Evolutionary conservation across 2,113 vertebrate genomes (phyloP).

Genomic region (Edolisoma coerulescens): DNA sequence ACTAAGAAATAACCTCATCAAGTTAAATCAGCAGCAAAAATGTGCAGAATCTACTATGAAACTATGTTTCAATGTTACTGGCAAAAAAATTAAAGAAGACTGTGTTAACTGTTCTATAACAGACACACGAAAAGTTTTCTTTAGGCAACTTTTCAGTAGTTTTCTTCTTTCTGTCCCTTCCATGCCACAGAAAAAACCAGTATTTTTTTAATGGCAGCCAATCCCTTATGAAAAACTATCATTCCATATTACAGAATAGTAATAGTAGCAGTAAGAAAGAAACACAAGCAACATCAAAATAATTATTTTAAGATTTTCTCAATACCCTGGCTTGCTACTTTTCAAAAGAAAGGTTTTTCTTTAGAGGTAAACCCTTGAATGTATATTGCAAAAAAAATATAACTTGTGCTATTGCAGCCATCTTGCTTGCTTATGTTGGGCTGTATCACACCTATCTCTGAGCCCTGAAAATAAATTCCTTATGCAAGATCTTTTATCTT

Average conservation of each 20-base stretch:
- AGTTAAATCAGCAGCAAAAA: not conserved
- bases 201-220: not conserved
- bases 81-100: not conserved
- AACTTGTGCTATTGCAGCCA: not conserved
- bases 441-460: not conserved
- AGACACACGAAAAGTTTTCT: not conserved
- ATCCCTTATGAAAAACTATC: not conserved
- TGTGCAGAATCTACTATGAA: not conserved
- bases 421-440: not conserved
- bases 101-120: not conserved
- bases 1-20: not conserved
- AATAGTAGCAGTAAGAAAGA: not conserved
- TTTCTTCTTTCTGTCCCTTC: not conserved
- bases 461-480: not conserved
- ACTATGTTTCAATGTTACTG: not conserved
- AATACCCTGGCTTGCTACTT: not conserved
- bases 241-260: not conserved
- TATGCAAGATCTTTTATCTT: not conserved
- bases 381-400: not conserved
- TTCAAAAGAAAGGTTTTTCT: not conserved
- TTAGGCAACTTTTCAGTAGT: not conserved
- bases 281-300: not conserved
- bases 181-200: not conserved
- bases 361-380: not conserved
- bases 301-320: not conserved